A percentile compares a stretch with the other conserved stretches of the same genome.
phyloP scores from a whole-genome alignment of 2,797 vertebrate species.

The Crax fasciolata region DNA sequence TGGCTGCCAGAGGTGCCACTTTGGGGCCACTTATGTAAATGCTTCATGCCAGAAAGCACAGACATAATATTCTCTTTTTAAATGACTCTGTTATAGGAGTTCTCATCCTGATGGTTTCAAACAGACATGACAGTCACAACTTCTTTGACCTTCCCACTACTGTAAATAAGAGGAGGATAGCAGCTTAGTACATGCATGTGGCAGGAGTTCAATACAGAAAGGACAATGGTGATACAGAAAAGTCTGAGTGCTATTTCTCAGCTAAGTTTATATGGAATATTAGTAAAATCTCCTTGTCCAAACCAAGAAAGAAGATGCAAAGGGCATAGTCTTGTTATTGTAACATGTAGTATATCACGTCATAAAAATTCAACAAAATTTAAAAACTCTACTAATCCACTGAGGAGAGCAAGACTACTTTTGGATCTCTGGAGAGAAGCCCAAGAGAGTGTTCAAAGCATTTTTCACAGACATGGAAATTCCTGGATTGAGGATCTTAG shows the following conservation, averaged over 20 bases:
- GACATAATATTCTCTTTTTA: background rate
- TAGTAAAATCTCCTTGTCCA: background rate
- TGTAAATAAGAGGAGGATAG: background rate
- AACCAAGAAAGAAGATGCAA: background rate
- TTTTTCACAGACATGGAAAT: background rate
- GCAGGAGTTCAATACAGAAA: accelerated
- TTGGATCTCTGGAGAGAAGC: background rate
- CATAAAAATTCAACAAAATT: background rate
- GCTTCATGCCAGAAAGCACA: background rate
- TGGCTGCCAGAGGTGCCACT: background rate
- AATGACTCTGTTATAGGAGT: background rate
- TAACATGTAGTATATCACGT: background rate
- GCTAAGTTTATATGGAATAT: background rate
- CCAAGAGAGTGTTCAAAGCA: background rate
- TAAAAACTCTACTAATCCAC: background rate
- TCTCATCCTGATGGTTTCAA: background rate
- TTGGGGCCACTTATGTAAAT: background rate
- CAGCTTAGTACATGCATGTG: background rate
- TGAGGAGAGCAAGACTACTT: background rate
- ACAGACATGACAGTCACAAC: background rate
- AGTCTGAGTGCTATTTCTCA: background rate
- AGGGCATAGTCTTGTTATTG: background rate
- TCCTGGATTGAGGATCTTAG: background rate
- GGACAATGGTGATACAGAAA: background rate
- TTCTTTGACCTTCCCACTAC: background rate